Evolutionary conservation across 2,888 invertebrate genomes (phyloP).

Genomic region (Artemia sinica): DNA sequence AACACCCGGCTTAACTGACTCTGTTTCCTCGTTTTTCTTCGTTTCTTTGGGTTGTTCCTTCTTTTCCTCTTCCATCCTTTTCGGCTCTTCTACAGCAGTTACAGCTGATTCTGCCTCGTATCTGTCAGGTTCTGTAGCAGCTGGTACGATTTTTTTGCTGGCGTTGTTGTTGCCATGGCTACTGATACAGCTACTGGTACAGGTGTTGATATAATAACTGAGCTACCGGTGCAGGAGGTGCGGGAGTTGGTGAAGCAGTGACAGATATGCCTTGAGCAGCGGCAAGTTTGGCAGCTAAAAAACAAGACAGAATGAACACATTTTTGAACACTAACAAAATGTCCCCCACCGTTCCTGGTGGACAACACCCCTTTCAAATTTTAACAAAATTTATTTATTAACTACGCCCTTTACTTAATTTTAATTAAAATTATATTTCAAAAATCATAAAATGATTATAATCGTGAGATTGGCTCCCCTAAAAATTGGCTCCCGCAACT

Average conservation of each 20-base stretch:
- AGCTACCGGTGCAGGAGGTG: conserved; percentile 32
- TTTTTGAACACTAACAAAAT: no score
- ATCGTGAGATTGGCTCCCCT: no score
- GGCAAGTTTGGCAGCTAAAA: no score
- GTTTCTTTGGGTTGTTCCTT: background rate
- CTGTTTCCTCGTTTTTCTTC: conserved; percentile 28
- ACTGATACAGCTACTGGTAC: conserved; percentile 24
- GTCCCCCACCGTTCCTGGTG: no score
- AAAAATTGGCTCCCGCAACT: no score
- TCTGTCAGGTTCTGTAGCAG: conserved; percentile 33
- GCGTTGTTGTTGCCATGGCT: conserved; percentile 25
- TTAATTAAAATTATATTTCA: no score
- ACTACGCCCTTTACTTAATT: no score
- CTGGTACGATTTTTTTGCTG: conserved; percentile 31
- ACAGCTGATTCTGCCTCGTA: conserved; percentile 27
- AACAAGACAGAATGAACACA: no score
- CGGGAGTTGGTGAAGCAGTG: conserved; percentile 30
- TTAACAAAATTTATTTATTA: no score
- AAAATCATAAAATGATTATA: no score
- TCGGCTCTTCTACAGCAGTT: conserved; percentile 24
- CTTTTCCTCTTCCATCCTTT: conserved; percentile 27
- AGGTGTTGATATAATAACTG: conserved; percentile 26
- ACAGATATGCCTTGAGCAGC: conserved; percentile 33
- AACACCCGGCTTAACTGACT: no score
- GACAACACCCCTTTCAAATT: no score